Percentiles rank a stretch among this genome's conserved stretches.
These are phyloP conservation scores for Enoplosus armatus DNA, from an alignment of 2,797 vertebrate genomes.

Conservation along the genomic window DNA sequence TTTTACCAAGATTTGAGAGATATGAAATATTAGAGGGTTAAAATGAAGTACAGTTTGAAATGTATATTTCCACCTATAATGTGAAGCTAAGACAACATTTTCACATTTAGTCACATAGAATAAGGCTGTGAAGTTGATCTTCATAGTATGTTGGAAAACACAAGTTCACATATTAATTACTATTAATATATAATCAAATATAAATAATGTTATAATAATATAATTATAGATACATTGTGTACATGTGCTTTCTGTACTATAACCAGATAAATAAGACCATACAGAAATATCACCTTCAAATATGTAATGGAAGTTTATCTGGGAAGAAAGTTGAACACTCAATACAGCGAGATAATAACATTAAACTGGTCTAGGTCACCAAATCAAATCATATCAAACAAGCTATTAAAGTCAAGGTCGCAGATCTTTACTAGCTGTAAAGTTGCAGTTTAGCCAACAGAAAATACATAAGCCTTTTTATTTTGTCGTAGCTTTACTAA, in stretches of 20 bases:
- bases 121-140: neutral
- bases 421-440: neutral
- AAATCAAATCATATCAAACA: slow-evolving; percentile 8
- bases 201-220: neutral
- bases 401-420: neutral
- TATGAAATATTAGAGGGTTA: neutral
- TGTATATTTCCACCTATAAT: neutral
- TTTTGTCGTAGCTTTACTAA: neutral
- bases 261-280: neutral
- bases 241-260: slow-evolving; percentile 7
- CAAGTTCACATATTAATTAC: neutral
- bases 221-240: neutral
- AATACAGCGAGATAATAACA: neutral
- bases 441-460: neutral
- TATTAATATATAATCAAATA: neutral
- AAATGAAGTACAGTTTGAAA: neutral
- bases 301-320: neutral
- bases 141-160: neutral
- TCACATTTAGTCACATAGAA: slow-evolving; percentile 10
- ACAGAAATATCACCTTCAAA: neutral
- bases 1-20: slow-evolving; percentile 2
- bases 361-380: neutral
- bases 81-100: neutral
- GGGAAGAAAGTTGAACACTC: neutral
- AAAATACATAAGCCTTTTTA: neutral